Conservation (phyloP, 1,140 invertebrate genomes). For the Popillia japonica region DNA sequence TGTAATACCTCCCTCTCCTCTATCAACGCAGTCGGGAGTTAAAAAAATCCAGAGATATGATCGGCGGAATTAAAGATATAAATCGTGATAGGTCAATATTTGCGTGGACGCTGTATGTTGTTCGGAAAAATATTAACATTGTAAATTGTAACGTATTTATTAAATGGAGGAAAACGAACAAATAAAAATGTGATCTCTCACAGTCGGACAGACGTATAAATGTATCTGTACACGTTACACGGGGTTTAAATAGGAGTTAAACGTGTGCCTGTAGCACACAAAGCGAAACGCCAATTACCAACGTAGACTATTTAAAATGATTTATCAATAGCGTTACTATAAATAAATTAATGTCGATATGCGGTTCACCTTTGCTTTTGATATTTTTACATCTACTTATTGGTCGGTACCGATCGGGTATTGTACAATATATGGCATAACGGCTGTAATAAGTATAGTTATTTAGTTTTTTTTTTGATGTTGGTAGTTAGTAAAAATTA, state of each 20-base stretch:
- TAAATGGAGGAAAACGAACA: neutral
- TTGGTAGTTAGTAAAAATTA: too few species aligned
- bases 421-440: too few species aligned
- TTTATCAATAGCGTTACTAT: neutral
- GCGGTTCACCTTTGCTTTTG: constrained; percentile 8
- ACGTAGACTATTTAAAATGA: neutral
- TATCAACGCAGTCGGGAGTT: too few species aligned
- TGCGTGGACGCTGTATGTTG: neutral
- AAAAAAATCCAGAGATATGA: neutral
- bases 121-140: neutral
- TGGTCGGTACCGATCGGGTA: too few species aligned
- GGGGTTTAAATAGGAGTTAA: neutral
- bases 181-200: neutral
- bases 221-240: neutral
- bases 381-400: neutral
- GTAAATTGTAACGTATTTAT: constrained; percentile 3
- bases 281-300: constrained; percentile 6
- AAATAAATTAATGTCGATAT: neutral
- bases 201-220: neutral
- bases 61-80: neutral
- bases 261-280: constrained; percentile 1
- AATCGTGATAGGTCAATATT: constrained; percentile 18
- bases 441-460: too few species aligned
- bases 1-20: too few species aligned
- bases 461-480: too few species aligned